Evolutionary conservation across 2,113 vertebrate species (phyloP), one percentile per base, ranked within the genome.

Genomic region (Neotoma lepida): DNA sequence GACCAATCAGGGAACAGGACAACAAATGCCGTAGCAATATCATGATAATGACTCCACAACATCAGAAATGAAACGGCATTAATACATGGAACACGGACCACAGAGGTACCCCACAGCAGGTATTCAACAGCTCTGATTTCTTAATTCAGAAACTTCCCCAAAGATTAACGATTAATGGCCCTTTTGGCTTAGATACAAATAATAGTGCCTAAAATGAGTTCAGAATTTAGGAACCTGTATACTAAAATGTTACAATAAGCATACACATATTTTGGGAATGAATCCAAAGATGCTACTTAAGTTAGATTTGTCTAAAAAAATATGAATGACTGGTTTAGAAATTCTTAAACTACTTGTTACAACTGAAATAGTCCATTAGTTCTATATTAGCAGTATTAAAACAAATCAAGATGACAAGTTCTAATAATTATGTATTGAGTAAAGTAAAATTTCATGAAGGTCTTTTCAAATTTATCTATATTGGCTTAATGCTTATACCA

Each of bases 161-260:
- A 89, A 74, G 30, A 22, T 51, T 87, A 81, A 49, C 33, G 46
- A 71, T 9, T 30, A 68, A 61, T 56, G 20, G 77, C 74, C 30
- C 63, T 82, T 66, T 86, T 54, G 49, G 14, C 9, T 20, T 71
- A 77, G 9, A 82, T 41, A 74, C 28, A 93, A 58, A 9, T 66
- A 41, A 73, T 84, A 76, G 49, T 49, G 76, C 73, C 24, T 64
- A 81, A 71, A 68, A 71, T 61, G 6, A 85, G 24, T 63, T 88
- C 63, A 94, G 24, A 86, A 87, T 71, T 76, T 73, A 56, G 24
- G 81, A 77, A 15, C 13, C 44, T 33, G 51, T 85, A 18, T n/a
- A 66, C 7, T 33, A 88, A 94, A 95, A 88, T 66, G 77, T 56
- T 88, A 39, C 33, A 73, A 20, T 76, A 82, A 66, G 17, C 77